Conservation (phyloP, 1,140 invertebrate species). For the Drosophila kurseongensis region DNA sequence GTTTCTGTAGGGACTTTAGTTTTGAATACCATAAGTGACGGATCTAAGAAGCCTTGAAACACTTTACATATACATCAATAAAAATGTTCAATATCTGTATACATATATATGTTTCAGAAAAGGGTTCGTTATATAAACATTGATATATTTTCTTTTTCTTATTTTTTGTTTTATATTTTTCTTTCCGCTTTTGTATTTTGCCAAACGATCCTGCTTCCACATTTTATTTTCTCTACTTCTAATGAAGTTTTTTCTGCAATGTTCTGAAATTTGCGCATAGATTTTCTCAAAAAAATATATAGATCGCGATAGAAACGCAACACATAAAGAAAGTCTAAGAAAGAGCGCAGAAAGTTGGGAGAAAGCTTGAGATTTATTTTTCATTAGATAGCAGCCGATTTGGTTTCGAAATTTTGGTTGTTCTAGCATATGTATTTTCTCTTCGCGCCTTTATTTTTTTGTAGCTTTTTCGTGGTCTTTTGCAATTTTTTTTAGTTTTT, state of each 20-base stretch:
- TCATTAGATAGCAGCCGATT: conserved; percentile 39
- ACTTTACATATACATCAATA: conserved; percentile 64
- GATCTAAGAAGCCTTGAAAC: conserved; percentile 66
- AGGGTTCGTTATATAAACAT: conserved; percentile 52
- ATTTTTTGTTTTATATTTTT: conserved; percentile 13
- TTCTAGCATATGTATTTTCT: conserved; percentile 22
- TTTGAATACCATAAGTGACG: conserved; percentile 66
- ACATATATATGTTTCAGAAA: conserved; percentile 61
- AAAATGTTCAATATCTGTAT: conserved; percentile 40
- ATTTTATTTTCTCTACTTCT: conserved; percentile 65
- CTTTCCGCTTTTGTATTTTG: conserved; percentile 53
- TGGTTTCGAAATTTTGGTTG: conserved; percentile 22
- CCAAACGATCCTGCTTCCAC: conserved; percentile 83
- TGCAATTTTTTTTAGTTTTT: conserved; percentile 63
- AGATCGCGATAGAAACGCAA: conserved; percentile 56
- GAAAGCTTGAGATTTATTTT: conserved; percentile 41
- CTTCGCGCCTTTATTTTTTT: conserved; percentile 41
- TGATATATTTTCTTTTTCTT: conserved; percentile 35
- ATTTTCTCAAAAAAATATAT: conserved; percentile 73
- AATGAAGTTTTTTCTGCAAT: conserved; percentile 54
- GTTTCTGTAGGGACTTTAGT: conserved; percentile 30
- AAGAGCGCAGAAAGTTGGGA: conserved; percentile 55
- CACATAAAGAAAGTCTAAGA: conserved; percentile 41
- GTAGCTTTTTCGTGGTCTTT: conserved; percentile 45
- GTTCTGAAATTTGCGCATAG: conserved; percentile 61